Percentiles rank a stretch among this genome's conserved stretches.
These are phyloP conservation scores for Drosophila buzzatii DNA, from an alignment of 2,888 invertebrate species.

Conservation along the genomic window DNA sequence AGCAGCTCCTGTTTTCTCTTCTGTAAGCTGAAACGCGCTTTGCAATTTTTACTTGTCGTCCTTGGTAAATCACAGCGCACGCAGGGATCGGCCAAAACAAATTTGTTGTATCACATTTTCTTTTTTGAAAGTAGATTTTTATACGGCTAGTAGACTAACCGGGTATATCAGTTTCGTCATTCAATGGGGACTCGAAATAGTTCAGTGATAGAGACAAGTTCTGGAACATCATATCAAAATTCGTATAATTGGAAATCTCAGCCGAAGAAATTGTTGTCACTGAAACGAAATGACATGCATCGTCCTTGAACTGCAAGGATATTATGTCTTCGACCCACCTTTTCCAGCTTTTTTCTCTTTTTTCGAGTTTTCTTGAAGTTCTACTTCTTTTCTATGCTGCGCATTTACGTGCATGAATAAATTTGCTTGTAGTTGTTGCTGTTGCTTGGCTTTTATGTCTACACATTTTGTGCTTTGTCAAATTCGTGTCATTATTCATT, in stretches of 20 bases:
- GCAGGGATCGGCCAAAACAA: constrained; percentile 48
- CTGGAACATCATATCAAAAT: too few species aligned
- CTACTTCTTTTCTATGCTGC: constrained; percentile 35
- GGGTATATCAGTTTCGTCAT: background rate
- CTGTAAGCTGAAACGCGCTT: constrained; percentile 53
- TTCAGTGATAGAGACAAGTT: background rate
- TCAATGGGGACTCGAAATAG: background rate
- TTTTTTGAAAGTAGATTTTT: constrained; percentile 13
- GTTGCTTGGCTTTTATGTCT: constrained; percentile 63
- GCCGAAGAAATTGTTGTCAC: too few species aligned
- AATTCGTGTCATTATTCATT: constrained; percentile 82
- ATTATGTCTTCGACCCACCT: background rate
- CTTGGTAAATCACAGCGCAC: constrained; percentile 65
- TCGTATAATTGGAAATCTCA: too few species aligned
- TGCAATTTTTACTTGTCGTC: constrained; percentile 63
- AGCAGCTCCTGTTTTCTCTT: constrained; percentile 30
- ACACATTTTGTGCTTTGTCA: constrained; percentile 74
- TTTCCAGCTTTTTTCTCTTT: background rate
- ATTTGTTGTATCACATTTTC: constrained; percentile 42
- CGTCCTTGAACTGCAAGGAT: constrained; percentile 6
- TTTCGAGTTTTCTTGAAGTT: constrained; percentile 19
- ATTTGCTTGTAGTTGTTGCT: constrained; percentile 36
- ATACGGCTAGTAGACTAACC: background rate
- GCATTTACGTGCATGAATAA: constrained; percentile 78
- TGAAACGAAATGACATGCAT: too few species aligned